Percentiles rank a stretch among this genome's conserved stretches.
phyloP scores from a whole-genome alignment of 2,113 vertebrate species.

The Romanogobio albipinnatus region DNA sequence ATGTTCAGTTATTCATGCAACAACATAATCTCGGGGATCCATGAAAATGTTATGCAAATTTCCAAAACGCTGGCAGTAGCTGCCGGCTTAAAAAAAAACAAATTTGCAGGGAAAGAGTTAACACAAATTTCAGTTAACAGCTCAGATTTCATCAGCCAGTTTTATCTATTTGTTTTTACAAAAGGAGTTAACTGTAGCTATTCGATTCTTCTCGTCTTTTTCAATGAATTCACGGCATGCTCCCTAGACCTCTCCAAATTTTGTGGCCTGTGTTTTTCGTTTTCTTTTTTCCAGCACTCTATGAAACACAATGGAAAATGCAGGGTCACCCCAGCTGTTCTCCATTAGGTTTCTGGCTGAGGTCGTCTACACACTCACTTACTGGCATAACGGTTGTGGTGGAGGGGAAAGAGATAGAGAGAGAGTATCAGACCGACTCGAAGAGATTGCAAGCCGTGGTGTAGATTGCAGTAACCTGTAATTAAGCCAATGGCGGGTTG shows the following conservation, averaged over 20 bases:
- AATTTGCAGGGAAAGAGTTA: no score
- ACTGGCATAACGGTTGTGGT: conserved; percentile 63
- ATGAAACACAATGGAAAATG: conserved; percentile 77
- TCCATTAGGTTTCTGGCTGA: conserved; percentile 71
- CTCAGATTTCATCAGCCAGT: background rate
- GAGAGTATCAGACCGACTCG: conserved; percentile 47
- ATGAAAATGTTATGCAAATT: no score
- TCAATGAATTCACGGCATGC: conserved; percentile 63
- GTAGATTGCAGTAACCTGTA: conserved; percentile 65
- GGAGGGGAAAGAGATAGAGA: background rate
- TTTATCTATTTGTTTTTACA: background rate
- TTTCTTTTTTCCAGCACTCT: conserved; percentile 41
- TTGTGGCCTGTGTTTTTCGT: conserved; percentile 40
- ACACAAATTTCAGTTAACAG: no score
- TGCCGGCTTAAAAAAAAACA: no score
- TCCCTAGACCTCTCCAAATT: conserved; percentile 51
- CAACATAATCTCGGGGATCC: no score
- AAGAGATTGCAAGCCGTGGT: conserved; percentile 42
- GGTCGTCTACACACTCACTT: conserved; percentile 73
- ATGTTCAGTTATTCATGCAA: no score
- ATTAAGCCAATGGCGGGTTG: conserved; percentile 70
- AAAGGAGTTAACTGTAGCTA: conserved; percentile 24
- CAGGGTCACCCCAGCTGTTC: conserved; percentile 74
- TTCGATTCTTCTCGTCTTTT: conserved; percentile 50
- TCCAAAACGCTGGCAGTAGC: no score